These are phyloP conservation scores for Odocoileus virginianus DNA, from an alignment of 2,113 vertebrate species.

Conservation along the genomic window DNA sequence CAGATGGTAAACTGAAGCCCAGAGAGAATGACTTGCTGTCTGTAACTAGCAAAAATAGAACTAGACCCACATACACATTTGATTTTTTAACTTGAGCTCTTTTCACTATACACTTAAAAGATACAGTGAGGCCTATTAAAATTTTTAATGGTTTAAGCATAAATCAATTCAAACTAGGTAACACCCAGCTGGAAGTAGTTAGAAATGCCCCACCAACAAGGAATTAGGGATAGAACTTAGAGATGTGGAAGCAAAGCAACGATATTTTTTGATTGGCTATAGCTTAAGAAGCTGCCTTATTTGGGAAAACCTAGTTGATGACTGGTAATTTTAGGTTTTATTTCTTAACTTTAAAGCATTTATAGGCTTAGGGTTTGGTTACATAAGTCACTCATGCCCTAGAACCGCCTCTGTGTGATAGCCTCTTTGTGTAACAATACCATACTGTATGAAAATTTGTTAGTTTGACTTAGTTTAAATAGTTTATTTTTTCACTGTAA, in stretches of 20 bases:
- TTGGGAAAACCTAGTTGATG: not conserved
- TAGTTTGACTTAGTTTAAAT: not conserved
- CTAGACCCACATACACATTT: not conserved
- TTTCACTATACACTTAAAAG: not conserved
- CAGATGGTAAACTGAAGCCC: not conserved
- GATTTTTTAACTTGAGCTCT: not conserved
- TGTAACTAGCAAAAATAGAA: not conserved
- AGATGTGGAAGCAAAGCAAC: not conserved
- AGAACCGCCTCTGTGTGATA: not conserved
- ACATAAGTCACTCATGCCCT: not conserved
- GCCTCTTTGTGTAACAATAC: not conserved
- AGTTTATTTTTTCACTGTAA: not conserved
- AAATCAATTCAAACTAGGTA: not conserved
- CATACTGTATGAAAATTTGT: not conserved
- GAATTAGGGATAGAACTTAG: not conserved
- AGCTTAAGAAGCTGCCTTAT: not conserved
- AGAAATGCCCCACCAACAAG: not conserved
- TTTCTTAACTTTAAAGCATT: not conserved
- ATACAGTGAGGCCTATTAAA: not conserved
- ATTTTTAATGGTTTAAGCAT: not conserved
- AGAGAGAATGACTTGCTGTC: not conserved
- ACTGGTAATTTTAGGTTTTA: not conserved
- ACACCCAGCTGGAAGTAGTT: not conserved
- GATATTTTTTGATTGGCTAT: not conserved
- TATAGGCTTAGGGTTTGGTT: not conserved